phyloP scores from a whole-genome alignment of 2,113 vertebrate species.

The Lepus europaeus region DNA sequence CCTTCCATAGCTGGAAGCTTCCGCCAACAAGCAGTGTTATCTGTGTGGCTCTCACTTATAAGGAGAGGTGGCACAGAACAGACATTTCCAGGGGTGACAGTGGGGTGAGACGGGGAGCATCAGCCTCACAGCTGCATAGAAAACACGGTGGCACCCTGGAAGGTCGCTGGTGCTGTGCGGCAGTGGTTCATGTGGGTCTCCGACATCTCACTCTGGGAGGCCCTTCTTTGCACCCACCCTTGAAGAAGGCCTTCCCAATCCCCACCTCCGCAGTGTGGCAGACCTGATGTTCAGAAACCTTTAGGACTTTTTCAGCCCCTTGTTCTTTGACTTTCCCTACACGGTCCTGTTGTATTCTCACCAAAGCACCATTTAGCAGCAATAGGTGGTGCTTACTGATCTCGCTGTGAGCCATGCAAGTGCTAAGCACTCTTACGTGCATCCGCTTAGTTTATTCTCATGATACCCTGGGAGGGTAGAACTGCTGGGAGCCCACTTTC shows the following conservation, averaged over 20 bases:
- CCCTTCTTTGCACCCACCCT: neutral
- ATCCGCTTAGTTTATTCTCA: neutral
- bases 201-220: neutral
- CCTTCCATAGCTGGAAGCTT: neutral
- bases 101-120: neutral
- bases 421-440: neutral
- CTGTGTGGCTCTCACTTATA: neutral
- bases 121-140: neutral
- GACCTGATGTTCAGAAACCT: neutral
- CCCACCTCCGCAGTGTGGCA: neutral
- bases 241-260: neutral
- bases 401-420: neutral
- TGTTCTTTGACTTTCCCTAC: neutral
- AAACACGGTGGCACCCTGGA: neutral
- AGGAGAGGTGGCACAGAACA: neutral
- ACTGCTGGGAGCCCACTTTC: neutral
- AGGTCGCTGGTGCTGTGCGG: rapidly evolving
- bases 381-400: neutral
- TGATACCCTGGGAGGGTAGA: neutral
- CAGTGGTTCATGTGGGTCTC: neutral
- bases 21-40: neutral
- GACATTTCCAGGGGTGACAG: neutral
- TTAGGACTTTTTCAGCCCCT: neutral
- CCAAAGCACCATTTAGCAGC: neutral
- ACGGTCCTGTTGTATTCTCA: neutral